Base-by-base conservation (phyloP, 2,797 vertebrate genomes). In the Pseudomugil tenellus region DNA sequence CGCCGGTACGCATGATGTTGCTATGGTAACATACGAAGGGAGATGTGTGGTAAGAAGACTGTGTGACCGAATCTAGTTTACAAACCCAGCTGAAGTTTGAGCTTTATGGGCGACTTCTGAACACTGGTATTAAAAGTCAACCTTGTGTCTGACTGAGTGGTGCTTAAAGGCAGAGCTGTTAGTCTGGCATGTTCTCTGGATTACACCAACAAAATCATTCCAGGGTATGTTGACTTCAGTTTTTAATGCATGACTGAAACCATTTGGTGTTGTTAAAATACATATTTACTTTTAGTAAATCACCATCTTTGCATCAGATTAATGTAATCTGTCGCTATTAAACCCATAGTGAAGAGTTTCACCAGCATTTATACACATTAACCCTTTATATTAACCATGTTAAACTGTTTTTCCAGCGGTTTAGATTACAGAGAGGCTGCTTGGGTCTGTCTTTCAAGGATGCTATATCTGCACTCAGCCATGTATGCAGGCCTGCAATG, bases 1-100 rank as follows among this genome's bases (percentile, higher is more conserved):
- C 75, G 67, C 78, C 83, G 65, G 68, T 79, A 84, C 71, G 79
- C 85, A 81, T 87, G 81, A 70, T 61, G 86, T 88, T 90, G 86
- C 92, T 87, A 92, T 92, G 77, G 89, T 70, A 90, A 91, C 90
- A 60, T 63, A 56, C 70, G 81, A 58, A 56, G 32, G 19, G 3
- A 67, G 25, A 6, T 70, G 60, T 70, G 60, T 70, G 71, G 58
- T 43, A 66, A 54, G 58, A 53, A 59, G 54, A 67, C 49, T 51
- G 63, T 26, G 62, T 37, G 49, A 58, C 48, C 51, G 77, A 28
- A 79, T 74, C 63, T 64, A 52, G 68, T 66, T 66, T 66, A 55
- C 55, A 48, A 80, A 81, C 55, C 59, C 21, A 43, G 46, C 29
- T 62, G 29, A 82, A 77, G 85, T 82, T 78, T 71, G 19, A 51